Evolutionary conservation across 2,113 vertebrate genomes (phyloP), one percentile per base, ranked within the genome.

Genomic region (Dasyurus viverrinus): DNA sequence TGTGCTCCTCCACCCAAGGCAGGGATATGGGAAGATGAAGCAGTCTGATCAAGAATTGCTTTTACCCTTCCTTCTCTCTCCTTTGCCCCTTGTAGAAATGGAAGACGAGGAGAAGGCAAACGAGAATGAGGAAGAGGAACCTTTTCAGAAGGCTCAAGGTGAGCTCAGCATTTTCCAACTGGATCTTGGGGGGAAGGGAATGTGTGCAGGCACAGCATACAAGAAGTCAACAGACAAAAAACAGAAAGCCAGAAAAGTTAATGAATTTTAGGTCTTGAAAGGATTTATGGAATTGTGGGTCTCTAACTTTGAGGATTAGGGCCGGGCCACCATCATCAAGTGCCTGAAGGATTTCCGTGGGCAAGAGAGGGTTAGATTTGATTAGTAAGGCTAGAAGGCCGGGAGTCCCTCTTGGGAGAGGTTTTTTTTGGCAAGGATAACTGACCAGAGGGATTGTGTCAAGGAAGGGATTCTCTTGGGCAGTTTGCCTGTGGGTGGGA

Each of bases 101-200:
- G 91, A 68, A 36, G 60, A 68, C 1, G 54, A 2, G 22, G 23
- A 68, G 10, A 26, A 26, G 36, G 60, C 11, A 84, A 19, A 84
- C 7, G n/a, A 84, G 36, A 14, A 84, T 8, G 68, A 84, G n/a
- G n/a, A 84, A 23, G 68, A 84, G 16, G 68, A 84, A 23, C 68
- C 68, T 22, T 23, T 84, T 5, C 68, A n/a, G 36, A 84, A 42
- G n/a, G 6, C n/a, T 6, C 36, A 0, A 42, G 68, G 68, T 84
- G 16, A 84, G 68, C 19, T 84, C 68, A 42, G 68, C 90, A 26
- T 27, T 93, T 6, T 47, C 55, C 57, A 92, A 0, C 89, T 92
- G 89, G 91, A 93, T 47, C 92, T 93, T 0, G 91, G 91, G 55
- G 93, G 94, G 91, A 94, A 91, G 92, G 54, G 93, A 93, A 14